Conservation (phyloP, 1,140 invertebrate species). For the Sinella curviseta region DNA sequence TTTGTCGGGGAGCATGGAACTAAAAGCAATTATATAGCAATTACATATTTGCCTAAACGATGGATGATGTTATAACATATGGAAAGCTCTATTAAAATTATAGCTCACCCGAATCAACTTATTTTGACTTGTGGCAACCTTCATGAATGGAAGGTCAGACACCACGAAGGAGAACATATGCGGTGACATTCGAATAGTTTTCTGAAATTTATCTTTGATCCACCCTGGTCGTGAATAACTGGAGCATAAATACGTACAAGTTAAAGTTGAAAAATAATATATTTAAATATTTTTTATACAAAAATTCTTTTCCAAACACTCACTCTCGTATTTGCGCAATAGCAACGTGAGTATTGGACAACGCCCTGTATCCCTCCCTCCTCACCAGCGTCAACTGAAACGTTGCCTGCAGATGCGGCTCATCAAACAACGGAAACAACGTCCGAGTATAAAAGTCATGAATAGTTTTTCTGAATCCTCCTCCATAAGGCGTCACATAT, state of each 20-base stretch:
- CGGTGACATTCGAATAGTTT: not conserved
- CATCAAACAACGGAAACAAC: conserved; percentile 87
- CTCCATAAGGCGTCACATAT: not conserved
- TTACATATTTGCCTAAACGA: no score
- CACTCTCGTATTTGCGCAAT: not conserved
- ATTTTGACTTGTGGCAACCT: not conserved
- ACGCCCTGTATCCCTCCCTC: not conserved
- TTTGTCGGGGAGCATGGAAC: not conserved
- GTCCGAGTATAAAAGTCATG: not conserved
- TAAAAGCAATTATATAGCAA: not conserved
- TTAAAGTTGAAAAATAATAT: no score
- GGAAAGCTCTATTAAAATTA: no score
- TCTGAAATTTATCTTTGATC: not conserved
- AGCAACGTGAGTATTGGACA: not conserved
- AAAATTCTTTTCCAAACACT: no score
- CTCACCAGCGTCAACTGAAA: conserved; percentile 14
- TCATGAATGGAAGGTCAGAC: not conserved
- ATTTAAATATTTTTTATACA: no score
- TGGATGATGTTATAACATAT: no score
- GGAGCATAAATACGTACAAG: not conserved
- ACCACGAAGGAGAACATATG: not conserved
- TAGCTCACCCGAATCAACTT: not conserved
- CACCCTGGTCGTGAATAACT: not conserved
- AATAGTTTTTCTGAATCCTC: not conserved
- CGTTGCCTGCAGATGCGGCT: conserved; percentile 74